Evolutionary conservation across 2,113 vertebrate species (phyloP).

Genomic region (Ptilonorhynchus violaceus): DNA sequence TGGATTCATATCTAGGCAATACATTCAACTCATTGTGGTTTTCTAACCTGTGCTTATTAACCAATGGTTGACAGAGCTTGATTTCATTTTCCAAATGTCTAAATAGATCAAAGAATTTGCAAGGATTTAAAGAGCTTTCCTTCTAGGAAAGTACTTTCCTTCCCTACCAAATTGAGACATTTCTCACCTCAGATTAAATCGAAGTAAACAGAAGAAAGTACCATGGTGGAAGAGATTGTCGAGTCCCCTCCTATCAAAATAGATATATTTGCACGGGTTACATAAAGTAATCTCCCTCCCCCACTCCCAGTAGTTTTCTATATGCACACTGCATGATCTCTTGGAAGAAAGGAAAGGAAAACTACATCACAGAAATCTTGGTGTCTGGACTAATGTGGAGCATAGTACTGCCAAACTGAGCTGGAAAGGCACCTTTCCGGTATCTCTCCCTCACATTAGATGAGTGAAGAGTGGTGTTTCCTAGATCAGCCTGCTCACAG

Average conservation of each 20-base stretch:
- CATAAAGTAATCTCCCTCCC: background rate
- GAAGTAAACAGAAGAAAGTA: background rate
- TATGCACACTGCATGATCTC: background rate
- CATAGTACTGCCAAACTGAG: background rate
- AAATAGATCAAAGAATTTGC: background rate
- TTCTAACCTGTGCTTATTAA: background rate
- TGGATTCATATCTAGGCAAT: background rate
- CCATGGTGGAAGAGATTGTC: background rate
- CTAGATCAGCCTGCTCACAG: background rate
- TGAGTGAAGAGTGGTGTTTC: background rate
- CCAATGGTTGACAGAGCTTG: background rate
- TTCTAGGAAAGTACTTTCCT: background rate
- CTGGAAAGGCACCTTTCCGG: background rate
- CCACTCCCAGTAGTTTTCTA: background rate
- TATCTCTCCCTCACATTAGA: background rate
- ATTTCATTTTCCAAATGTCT: background rate
- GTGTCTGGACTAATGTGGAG: background rate
- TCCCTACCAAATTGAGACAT: background rate
- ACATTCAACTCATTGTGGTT: background rate
- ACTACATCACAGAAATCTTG: background rate
- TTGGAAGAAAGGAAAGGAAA: background rate
- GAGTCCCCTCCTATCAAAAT: background rate
- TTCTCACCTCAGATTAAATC: background rate
- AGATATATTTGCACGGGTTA: background rate
- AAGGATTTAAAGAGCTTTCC: background rate